phyloP scores from a whole-genome alignment of 2,888 invertebrate genomes.

The Cecidostiba fungosa region DNA sequence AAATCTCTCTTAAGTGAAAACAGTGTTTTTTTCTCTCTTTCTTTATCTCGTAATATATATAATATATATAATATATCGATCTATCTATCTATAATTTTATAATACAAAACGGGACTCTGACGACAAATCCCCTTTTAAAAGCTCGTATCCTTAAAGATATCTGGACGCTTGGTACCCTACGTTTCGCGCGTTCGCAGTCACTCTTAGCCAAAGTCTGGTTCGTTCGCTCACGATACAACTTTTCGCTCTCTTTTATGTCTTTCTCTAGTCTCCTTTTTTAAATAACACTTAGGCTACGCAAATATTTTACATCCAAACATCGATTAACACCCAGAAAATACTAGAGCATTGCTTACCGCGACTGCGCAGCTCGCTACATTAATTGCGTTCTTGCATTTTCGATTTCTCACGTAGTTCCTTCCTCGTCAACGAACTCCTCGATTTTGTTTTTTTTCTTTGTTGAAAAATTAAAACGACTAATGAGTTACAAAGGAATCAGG shows the following conservation, averaged over 20 bases:
- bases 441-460: not conserved
- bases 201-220: slow-evolving; percentile 5
- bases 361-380: slow-evolving; percentile 54
- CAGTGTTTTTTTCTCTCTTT: slow-evolving; percentile 15
- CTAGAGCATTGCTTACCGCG: slow-evolving; percentile 38
- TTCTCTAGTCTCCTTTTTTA: slow-evolving; percentile 16
- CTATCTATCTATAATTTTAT: slow-evolving; percentile 32
- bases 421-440: not conserved
- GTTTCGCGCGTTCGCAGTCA: not conserved
- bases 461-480: not conserved
- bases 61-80: slow-evolving; percentile 40
- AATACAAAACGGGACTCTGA: slow-evolving; percentile 60
- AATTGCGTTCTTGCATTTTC: slow-evolving; percentile 13
- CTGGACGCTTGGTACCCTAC: not conserved
- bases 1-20: slow-evolving; percentile 27
- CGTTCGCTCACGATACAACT: not conserved
- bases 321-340: slow-evolving; percentile 60
- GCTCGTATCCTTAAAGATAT: slow-evolving; percentile 34
- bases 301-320: slow-evolving; percentile 63
- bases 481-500: not conserved
- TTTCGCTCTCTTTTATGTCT: not conserved
- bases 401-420: not conserved
- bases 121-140: slow-evolving; percentile 50
- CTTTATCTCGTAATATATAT: slow-evolving; percentile 13
- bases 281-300: slow-evolving; percentile 61